Evolutionary conservation across 2,797 vertebrate genomes (phyloP).

Genomic region (Cirrhinus mrigala): DNA sequence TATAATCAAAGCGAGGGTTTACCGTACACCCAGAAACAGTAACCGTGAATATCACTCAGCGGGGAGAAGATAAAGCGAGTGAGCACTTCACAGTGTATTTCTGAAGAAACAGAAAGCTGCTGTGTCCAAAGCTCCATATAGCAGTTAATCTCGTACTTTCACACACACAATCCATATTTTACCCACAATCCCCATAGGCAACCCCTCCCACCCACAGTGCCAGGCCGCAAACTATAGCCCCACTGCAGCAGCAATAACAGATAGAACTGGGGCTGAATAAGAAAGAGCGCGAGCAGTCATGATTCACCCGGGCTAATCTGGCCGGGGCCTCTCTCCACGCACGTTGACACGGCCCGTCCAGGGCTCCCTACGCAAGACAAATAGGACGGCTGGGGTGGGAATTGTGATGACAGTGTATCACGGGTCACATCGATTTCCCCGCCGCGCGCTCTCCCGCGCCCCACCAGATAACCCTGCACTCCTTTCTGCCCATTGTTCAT

Average conservation of each 20-base stretch:
- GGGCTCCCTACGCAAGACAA: conserved; percentile 84
- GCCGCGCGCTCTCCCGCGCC: conserved; percentile 68
- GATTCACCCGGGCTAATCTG: conserved; percentile 91
- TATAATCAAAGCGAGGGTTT: background rate
- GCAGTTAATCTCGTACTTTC: conserved; percentile 46
- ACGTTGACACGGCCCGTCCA: conserved; percentile 66
- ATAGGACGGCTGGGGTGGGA: conserved; percentile 86
- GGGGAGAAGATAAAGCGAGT: conserved; percentile 86
- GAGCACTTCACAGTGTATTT: conserved; percentile 70
- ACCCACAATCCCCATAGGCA: conserved; percentile 30
- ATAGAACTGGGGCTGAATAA: conserved; percentile 25
- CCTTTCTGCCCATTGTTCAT: conserved; percentile 88
- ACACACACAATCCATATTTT: conserved; percentile 46
- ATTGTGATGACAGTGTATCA: conserved; percentile 85
- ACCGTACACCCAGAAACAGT: conserved; percentile 32
- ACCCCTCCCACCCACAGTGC: conserved; percentile 12
- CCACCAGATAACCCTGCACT: conserved; percentile 87
- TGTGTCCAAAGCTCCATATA: conserved; percentile 40
- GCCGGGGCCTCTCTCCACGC: conserved; percentile 78
- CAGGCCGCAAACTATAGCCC: conserved; percentile 25
- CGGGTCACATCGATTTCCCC: conserved; percentile 88
- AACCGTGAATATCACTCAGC: conserved; percentile 73
- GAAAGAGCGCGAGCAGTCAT: conserved; percentile 64
- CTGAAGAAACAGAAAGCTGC: conserved; percentile 35
- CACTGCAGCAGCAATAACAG: conserved; percentile 38